A percentile compares a stretch with the other conserved stretches of the same genome.
Conservation (phyloP, 1,140 invertebrate genomes). For the Hermatobates lingyangjiaoensis region DNA sequence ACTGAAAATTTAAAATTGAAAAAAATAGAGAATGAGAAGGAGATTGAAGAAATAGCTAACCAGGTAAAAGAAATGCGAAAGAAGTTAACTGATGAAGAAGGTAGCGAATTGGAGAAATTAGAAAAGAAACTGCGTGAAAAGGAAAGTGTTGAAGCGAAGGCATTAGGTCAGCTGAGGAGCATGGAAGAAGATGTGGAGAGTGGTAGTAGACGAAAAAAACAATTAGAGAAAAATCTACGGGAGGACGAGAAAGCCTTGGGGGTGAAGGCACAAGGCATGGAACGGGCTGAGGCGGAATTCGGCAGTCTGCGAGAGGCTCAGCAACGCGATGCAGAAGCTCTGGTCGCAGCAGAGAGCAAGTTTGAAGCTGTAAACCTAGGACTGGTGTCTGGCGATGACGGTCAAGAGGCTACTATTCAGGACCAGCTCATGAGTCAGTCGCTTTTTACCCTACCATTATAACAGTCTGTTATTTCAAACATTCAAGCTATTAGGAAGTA, state of each 20-base stretch:
- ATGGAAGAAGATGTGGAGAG: slow-evolving; percentile 46
- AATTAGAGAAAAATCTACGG: slow-evolving; percentile 42
- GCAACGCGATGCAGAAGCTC: slow-evolving; percentile 40
- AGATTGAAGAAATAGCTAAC: slow-evolving; percentile 33
- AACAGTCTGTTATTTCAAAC: too few relatives aligned
- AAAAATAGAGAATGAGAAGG: slow-evolving; percentile 22
- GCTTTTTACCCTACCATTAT: too few relatives aligned
- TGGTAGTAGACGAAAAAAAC: slow-evolving; percentile 46
- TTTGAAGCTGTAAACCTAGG: slow-evolving; percentile 72
- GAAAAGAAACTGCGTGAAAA: slow-evolving; percentile 42
- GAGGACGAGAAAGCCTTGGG: slow-evolving; percentile 46
- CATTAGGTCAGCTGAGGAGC: slow-evolving; percentile 42
- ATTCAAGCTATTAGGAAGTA: too few relatives aligned
- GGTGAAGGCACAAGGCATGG: slow-evolving; percentile 44
- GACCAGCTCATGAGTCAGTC: slow-evolving; percentile 80
- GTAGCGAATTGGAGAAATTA: slow-evolving; percentile 39
- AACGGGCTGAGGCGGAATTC: slow-evolving; percentile 45
- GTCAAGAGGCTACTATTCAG: slow-evolving; percentile 65
- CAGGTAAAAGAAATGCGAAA: slow-evolving; percentile 30
- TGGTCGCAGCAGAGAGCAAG: slow-evolving; percentile 51
- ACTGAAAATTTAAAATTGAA: slow-evolving; percentile 26
- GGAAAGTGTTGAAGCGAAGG: slow-evolving; percentile 46
- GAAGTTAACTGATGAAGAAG: slow-evolving; percentile 42
- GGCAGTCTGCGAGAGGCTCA: slow-evolving; percentile 47
- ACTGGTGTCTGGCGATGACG: slow-evolving; percentile 55